phyloP scores from a whole-genome alignment of 1,140 invertebrate genomes.

The Mercenaria mercenaria region DNA sequence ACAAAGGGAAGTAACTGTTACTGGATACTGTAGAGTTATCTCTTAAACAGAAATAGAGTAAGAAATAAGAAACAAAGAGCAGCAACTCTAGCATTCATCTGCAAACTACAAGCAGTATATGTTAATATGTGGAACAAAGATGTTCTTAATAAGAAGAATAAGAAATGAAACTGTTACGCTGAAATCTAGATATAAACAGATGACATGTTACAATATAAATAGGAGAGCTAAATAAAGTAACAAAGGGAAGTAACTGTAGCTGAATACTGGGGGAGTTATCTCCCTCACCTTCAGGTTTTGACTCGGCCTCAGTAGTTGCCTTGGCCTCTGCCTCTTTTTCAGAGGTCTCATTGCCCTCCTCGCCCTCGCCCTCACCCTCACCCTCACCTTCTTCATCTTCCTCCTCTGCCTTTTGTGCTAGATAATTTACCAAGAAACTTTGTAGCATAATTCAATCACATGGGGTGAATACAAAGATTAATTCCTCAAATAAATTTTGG shows the following conservation, averaged over 20 bases:
- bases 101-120: not conserved
- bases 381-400: conserved; percentile 55
- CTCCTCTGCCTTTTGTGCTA: conserved; percentile 36
- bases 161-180: not conserved
- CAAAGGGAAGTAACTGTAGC: not conserved
- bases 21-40: no score
- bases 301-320: conserved; percentile 10
- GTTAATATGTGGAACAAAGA: not conserved
- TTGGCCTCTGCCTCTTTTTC: not conserved
- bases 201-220: conserved; percentile 11
- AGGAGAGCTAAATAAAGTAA: not conserved
- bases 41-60: no score
- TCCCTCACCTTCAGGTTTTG: conserved; percentile 54
- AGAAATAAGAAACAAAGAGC: conserved; percentile 6
- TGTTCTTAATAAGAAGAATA: not conserved
- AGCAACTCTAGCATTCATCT: conserved; percentile 11
- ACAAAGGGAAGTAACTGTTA: no score
- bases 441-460: no score
- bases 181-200: not conserved
- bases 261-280: conserved; percentile 21
- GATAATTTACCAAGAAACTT: not conserved
- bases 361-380: conserved; percentile 14
- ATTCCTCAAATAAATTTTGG: no score
- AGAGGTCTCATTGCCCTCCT: conserved; percentile 6
- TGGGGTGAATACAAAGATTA: no score